These are phyloP conservation scores for Drepana falcataria DNA, from an alignment of 2,888 invertebrate genomes.

Conservation along the genomic window DNA sequence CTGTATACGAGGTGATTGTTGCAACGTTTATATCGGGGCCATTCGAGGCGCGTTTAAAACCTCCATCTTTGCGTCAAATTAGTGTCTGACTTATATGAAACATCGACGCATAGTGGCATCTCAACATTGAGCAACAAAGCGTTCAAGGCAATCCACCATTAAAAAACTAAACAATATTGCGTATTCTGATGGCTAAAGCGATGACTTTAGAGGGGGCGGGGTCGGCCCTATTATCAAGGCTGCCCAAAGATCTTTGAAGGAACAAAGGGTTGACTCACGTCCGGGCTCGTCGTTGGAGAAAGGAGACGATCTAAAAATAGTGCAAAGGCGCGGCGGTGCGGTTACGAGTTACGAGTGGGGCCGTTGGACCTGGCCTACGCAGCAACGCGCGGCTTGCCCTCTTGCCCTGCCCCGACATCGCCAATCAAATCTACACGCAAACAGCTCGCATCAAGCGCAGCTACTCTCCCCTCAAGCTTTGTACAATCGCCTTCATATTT, in stretches of 20 bases:
- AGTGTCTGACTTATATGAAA: slow-evolving; percentile 42
- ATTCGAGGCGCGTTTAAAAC: slow-evolving; percentile 25
- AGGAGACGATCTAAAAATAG: slow-evolving; percentile 66
- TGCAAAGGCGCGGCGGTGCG: slow-evolving; percentile 43
- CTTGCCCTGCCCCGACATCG: slow-evolving; percentile 31
- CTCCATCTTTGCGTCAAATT: slow-evolving; percentile 46
- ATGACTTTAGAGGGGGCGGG: slow-evolving; percentile 42
- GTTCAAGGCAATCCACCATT: slow-evolving; percentile 66
- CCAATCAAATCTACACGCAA: slow-evolving; percentile 28
- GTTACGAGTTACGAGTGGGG: slow-evolving; percentile 39
- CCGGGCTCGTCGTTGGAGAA: slow-evolving; percentile 59
- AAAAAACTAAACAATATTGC: slow-evolving; percentile 59
- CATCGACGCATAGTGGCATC: slow-evolving; percentile 51
- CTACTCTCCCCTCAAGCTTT: not conserved
- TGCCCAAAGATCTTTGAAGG: slow-evolving; percentile 38
- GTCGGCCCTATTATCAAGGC: slow-evolving; percentile 39
- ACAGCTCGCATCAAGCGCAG: not conserved
- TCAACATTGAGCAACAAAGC: slow-evolving; percentile 55
- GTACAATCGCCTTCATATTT: no score
- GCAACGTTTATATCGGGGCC: slow-evolving; percentile 34
- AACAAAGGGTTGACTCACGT: slow-evolving; percentile 73
- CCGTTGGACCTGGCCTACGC: slow-evolving; percentile 61
- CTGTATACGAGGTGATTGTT: slow-evolving; percentile 34
- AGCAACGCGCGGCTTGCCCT: slow-evolving; percentile 37
- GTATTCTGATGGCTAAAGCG: slow-evolving; percentile 57